Conservation (phyloP, 2,113 vertebrate species). For the Lonchura striata region DNA sequence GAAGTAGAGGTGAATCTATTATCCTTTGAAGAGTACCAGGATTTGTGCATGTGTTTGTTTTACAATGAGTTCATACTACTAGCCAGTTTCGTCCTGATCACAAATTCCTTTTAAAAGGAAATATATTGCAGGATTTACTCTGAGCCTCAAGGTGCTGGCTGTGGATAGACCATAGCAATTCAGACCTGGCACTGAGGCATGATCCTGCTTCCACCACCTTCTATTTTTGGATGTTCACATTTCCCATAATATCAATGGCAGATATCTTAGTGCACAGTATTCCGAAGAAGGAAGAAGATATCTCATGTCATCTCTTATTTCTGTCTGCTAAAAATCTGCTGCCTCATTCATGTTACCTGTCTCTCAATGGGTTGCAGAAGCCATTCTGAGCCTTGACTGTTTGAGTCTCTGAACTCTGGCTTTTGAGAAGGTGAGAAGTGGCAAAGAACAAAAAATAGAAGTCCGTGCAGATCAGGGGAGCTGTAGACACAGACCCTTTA, state of each 20-base stretch:
- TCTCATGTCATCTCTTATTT: background rate
- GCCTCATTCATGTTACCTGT: background rate
- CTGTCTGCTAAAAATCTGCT: background rate
- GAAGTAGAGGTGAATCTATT: background rate
- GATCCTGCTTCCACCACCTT: background rate
- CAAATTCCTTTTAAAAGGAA: background rate
- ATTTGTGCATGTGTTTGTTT: slow-evolving; percentile 41
- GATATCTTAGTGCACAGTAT: background rate
- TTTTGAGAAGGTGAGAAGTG: background rate
- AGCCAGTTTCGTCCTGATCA: slow-evolving; percentile 1
- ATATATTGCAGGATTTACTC: background rate
- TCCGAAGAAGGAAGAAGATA: background rate
- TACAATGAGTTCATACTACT: background rate
- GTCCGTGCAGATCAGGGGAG: background rate
- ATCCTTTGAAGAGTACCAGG: background rate
- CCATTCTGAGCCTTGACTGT: background rate
- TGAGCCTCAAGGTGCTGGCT: background rate
- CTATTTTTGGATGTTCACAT: background rate
- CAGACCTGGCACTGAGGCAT: background rate
- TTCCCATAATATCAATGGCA: background rate
- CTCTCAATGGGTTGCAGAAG: background rate
- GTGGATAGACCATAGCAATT: background rate
- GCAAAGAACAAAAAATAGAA: background rate
- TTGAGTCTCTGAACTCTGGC: background rate
- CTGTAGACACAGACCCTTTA: background rate